Percentiles rank a stretch among this genome's conserved stretches.
phyloP scores from a whole-genome alignment of 2,113 vertebrate genomes.

The Mustela nigripes region DNA sequence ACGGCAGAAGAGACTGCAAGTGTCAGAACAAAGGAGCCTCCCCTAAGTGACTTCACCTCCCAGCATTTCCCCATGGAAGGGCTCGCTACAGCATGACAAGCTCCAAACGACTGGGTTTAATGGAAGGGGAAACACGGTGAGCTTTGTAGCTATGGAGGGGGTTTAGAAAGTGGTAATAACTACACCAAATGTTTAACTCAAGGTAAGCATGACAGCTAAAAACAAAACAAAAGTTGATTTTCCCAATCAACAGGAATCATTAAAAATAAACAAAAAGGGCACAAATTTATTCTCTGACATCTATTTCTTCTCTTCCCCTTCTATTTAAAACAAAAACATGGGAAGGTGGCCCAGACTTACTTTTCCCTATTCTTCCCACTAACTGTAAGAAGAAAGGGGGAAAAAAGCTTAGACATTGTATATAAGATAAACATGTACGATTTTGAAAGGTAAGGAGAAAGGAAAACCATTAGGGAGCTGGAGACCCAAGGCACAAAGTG shows the following conservation, averaged over 20 bases:
- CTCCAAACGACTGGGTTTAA: constrained; percentile 45
- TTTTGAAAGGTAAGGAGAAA: neutral
- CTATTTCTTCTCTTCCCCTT: neutral
- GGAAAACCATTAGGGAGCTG: neutral
- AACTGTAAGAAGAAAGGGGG: neutral
- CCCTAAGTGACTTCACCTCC: constrained; percentile 59
- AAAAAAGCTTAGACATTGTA: neutral
- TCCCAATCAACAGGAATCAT: constrained; percentile 37
- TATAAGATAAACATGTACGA: neutral
- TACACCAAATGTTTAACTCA: constrained; percentile 57
- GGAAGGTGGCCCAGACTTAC: neutral
- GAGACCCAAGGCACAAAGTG: neutral
- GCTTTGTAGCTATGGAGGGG: neutral
- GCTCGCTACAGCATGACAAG: neutral
- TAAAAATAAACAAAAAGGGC: neutral
- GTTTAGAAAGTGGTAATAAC: constrained; percentile 65
- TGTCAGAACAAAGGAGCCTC: constrained; percentile 80
- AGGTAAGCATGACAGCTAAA: constrained; percentile 54
- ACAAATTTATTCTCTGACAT: constrained; percentile 4
- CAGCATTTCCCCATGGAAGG: neutral
- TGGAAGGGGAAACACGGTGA: neutral
- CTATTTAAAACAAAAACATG: constrained; percentile 11
- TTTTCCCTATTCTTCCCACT: neutral
- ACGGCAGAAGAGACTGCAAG: constrained; percentile 78
- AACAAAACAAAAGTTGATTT: constrained; percentile 70